Percentiles rank a stretch among this genome's conserved stretches.
phyloP scores from a whole-genome alignment of 2,113 vertebrate genomes.

The Copsychus sechellarum region DNA sequence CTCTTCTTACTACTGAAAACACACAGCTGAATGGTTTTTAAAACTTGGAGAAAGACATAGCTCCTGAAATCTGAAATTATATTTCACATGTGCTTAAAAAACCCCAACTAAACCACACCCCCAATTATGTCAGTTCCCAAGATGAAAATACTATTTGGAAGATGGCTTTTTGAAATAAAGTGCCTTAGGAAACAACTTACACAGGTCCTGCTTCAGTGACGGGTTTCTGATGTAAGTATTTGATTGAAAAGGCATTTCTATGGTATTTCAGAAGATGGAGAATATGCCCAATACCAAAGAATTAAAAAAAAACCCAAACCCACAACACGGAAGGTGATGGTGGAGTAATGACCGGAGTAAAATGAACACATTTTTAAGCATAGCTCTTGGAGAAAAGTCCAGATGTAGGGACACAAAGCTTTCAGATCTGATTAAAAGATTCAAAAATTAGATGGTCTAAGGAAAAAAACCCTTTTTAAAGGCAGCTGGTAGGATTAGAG shows the following conservation, averaged over 20 bases:
- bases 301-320: not conserved
- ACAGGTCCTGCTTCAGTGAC: not conserved
- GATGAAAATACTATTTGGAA: not conserved
- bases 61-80: not conserved
- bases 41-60: not conserved
- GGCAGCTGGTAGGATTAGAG: not conserved
- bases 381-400: not conserved
- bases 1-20: not conserved
- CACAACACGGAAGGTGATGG: not conserved
- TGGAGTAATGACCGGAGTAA: not conserved
- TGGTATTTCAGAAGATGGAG: not conserved
- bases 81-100: not conserved
- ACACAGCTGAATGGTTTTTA: not conserved
- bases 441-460: not conserved
- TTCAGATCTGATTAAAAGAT: not conserved
- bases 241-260: not conserved
- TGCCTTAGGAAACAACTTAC: not conserved
- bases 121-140: not conserved
- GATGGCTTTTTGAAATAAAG: not conserved
- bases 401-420: not conserved
- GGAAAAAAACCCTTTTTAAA: not conserved
- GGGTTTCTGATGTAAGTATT: not conserved
- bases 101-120: accelerated
- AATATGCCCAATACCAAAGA: not conserved
- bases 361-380: not conserved